Evolutionary conservation across 2,113 vertebrate species (phyloP), one percentile per base, ranked within the genome.

Genomic region (Alligator mississippiensis): DNA sequence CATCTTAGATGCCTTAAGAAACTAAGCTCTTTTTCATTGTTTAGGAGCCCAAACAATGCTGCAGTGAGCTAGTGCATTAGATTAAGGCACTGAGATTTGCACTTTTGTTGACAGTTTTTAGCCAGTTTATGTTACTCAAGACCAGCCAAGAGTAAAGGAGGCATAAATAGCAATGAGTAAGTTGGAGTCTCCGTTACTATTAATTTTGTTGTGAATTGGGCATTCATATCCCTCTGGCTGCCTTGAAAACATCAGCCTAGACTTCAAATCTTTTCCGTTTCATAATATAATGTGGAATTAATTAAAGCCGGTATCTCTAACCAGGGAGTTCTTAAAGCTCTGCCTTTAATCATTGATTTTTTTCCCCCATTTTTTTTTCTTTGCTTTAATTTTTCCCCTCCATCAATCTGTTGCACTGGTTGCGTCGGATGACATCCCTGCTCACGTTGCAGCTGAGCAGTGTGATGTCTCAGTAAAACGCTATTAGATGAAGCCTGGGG

Each of bases 21-120:
- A 16, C 9, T 15, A 1, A 1, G 58, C 91, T 80, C 34, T 75
- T 13, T 28, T 38, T 13, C 15, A n/a, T 54, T 0, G 0, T 75
- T 66, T n/a, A 2, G 0, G 4, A 11, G 3, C 1, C 0, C 0
- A 1, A 80, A 10, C 19, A 0, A 0, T 16, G 57, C 2, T 3
- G 21, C 5, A 2, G 11, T 0, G 27, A n/a, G n/a, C 34, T 47
- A 74, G 21, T 24, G 34, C 34, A 30, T 22, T 74, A 74, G 70
- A 47, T 14, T 34, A 74, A 24, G 78, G 13, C 6, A 19, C 27
- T 2, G 27, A 80, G 85, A 30, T 0, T 3, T 25, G 70, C 21
- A 2, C 47, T 47, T 47, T 47, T 47, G 47, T 47, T 47, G 47
- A 47, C 47, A 47, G 47, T 9, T 47, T 47, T 47, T 9, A 79